Evolutionary conservation across 2,888 invertebrate species (phyloP), one percentile per base, ranked within the genome.

Genomic region (Shargacucullia verbasci): DNA sequence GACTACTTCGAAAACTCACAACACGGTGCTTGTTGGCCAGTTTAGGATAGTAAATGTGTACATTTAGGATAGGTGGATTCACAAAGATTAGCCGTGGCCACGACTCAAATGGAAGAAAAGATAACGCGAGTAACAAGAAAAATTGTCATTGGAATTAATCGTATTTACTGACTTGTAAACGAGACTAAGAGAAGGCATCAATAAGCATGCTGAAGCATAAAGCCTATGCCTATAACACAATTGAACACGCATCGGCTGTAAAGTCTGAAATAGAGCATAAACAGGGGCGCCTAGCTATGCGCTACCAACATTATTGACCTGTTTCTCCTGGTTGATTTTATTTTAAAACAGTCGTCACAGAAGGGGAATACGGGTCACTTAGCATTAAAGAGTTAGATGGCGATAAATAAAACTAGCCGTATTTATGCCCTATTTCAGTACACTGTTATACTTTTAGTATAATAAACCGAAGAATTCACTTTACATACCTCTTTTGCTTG

Each of bases 191-290:
- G 25, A 41, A 33, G 45, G 38, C 52, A 33, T 41, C 31, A 60
- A 33, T 44, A 31, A 33, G 44, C 27, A 14, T 41, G 13, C 35
- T 45, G 13, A 61, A 43, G 35, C 55, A 31, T 20, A 12, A 39
- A 63, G 64, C 63, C 25, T 31, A 15, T 10, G 12, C n/a, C 14
- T 27, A 20, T 70, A 70, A 68, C 38, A 59, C 52, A 66, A 72
- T 67, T 60, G 39, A 45, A 47, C 46, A 56, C 61, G 57, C 62
- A 73, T 41, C 43, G 47, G 34, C 70, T 44, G 68, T 73, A 40
- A 70, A 65, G 45, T 12, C 20, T 48, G 38, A 70, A 71, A 41
- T 65, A 48, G 58, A 66, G 58, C 71, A 74, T 66, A 48, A 72
- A 59, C 10, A 52, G 52, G 71, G 71, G 67, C 47, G 41, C 12